Evolutionary conservation across 2,113 vertebrate genomes (phyloP), one percentile per base, ranked within the genome.

Genomic region (Corythornis vintsioides): DNA sequence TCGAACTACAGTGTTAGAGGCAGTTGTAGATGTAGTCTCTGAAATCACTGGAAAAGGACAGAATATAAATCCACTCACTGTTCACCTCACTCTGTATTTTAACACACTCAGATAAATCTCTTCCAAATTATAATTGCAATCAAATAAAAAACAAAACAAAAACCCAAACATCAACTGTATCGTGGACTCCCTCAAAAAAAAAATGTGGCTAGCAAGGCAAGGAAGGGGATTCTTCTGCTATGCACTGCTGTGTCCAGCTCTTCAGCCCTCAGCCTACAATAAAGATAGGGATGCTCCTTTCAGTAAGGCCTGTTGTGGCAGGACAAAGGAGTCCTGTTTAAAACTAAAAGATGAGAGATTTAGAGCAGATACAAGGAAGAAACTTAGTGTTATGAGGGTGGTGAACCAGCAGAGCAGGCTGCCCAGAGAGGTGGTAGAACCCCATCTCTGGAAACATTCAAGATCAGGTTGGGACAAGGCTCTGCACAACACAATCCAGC

Each of bases 11-110:
- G 21, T 1, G 11, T n/a, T 42, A 10, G 47, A 35, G 38, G 35
- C n/a, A 43, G 60, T 18, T 7, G 1, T 4, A n/a, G 7, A 7
- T 1, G 13, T 6, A 74, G 28, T 3, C 18, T 3, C 15, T 0
- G 29, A 10, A 26, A 16, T 60, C 21, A 7, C 25, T 0, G 1
- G 8, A 25, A 42, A 57, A 38, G 16, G 4, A 31, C 14, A 8
- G 33, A 31, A 33, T 4, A 38, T 3, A 38, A 47, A 63, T 3
- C 21, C 28, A 2, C 9, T 52, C 20, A 4, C 13, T 3, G 22
- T 6, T 9, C 52, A 16, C 45, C 28, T 13, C 11, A 4, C 29
- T 29, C 24, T 18, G 0, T 38, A 9, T 25, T 56, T 5, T 13
- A 15, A 16, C 1, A 8, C 28, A 12, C 26, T 78, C 56, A 7